Base-by-base conservation (phyloP, 2,113 vertebrate species). In the Paramisgurnus dabryanus region DNA sequence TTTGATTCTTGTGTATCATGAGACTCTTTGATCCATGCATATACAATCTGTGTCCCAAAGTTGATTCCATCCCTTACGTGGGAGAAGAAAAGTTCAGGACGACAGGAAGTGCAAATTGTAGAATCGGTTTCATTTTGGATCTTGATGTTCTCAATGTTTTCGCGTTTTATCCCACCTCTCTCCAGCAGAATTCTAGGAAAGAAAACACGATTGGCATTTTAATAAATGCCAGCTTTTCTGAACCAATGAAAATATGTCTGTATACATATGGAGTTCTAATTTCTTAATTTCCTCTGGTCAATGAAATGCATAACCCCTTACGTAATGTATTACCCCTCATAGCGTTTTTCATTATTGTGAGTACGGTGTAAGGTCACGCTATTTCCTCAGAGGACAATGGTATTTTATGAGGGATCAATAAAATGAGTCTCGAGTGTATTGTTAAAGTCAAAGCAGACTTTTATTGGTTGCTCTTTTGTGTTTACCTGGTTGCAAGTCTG, bases 1-100 rank as follows among this genome's bases (percentile, higher is more conserved):
- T 82, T 22, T 3, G 6, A 75, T 13, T 50, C n/a, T 47, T 67
- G 41, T 10, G 27, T 4, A 49, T 79, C 68, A 45, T 5, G 67
- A 0, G 82, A 87, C 72, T 91, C 89, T 86, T 83, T 93, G 85
- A 98, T 91, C 89, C 95, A 96, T 90, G 98, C 92, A 89, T 96
- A 98, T 49, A 95, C 95, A 57, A 96, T 92, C 84, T 98, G 97
- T 8, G 94, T 98, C 43, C 97, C 97, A 17, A 98, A 98, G 89
- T 96, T 92, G 65, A 45, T 41, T 2, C 96, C 96, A 78, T 98
- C 96, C 58, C 96, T 94, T 34, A 94, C 89, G 71, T 96, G 93
- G 40, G 96, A 99, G 79, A 96, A 99, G 88, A 95, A 97, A 80
- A 88, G 88, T 0, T 96, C 91, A 4, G 96, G 93, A 74, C 93